Conservation (phyloP, 2,888 invertebrate species). For the Folsomia candida region DNA sequence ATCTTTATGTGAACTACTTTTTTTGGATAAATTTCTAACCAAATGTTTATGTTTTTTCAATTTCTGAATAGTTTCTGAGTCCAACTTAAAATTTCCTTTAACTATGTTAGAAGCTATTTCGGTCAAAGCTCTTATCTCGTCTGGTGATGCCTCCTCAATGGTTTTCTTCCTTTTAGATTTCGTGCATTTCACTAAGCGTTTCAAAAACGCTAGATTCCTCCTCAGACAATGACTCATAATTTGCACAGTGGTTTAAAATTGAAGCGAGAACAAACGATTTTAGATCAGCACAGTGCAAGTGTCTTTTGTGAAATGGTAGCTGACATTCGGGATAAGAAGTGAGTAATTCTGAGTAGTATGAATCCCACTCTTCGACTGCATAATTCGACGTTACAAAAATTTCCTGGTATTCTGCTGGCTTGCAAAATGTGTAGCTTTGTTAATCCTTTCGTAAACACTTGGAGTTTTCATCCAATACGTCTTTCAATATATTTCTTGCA, state of each 20-base stretch:
- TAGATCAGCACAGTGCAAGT: background rate
- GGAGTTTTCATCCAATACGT: no score
- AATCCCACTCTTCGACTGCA: no score
- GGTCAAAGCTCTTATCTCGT: slow-evolving; percentile 6
- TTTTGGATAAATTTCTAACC: background rate
- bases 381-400: no score
- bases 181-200: no score
- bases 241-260: no score
- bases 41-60: background rate
- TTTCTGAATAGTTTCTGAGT: background rate
- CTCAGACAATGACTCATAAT: background rate
- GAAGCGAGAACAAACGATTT: no score
- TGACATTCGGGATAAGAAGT: no score
- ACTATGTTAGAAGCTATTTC: slow-evolving; percentile 7
- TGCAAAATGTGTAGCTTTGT: no score
- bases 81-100: background rate
- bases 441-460: no score
- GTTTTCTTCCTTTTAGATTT: background rate
- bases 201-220: background rate
- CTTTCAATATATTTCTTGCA: no score
- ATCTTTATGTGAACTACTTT: background rate
- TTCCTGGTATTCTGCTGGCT: no score
- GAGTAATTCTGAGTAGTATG: no score
- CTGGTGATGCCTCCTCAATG: background rate
- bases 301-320: background rate